Base-by-base conservation (phyloP, 2,888 invertebrate genomes). In the Cheilosia scutellata region DNA sequence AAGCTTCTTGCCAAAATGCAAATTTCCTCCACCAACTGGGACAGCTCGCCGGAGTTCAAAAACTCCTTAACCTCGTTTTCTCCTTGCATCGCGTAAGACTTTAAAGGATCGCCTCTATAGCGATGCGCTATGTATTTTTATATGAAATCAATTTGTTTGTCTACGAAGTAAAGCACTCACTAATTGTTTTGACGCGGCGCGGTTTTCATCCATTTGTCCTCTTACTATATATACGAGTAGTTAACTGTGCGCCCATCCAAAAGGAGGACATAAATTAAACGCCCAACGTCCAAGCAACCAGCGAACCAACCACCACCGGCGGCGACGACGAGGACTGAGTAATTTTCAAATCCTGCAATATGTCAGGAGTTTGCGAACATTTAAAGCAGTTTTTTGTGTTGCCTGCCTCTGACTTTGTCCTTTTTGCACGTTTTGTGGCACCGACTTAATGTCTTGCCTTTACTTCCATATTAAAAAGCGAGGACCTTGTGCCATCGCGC, bases 271-370 rank as follows among this genome's bases (percentile, higher is more conserved):
- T 86, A 86, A 86, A 86, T 80, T 80, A 80, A 84, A 65, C 47
- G 58, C 58, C 74, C 70, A 63, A 53, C 65, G 76, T 65, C 76
- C 57, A 66, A 82, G 31, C 60, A 55, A 72, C 47, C 11, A 49
- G 37, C 47, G 60, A 37, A 57, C 49, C 33, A 60, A 31, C 33
- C 37, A 58, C 11, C n/a, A 37, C 25, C 58, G 16, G 44, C 53
- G 55, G 25, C 47, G 5, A 42, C 47, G 27, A 57, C 44, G 49
- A 60, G 57, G 70, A 63, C 71, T 75, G 76, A 86, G 75, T 71
- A 75, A 80, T 86, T 86, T 86, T 62, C 66, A 86, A 86, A 86
- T 86, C 84, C 84, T 86, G 84, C 84, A 86, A 86, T 86, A 86
- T 86, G 84, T 86, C 84, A 86, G 80, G 80, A 86, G 80, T 86